Conservation (phyloP, 2,113 vertebrate species). For the Fregetta grallaria region DNA sequence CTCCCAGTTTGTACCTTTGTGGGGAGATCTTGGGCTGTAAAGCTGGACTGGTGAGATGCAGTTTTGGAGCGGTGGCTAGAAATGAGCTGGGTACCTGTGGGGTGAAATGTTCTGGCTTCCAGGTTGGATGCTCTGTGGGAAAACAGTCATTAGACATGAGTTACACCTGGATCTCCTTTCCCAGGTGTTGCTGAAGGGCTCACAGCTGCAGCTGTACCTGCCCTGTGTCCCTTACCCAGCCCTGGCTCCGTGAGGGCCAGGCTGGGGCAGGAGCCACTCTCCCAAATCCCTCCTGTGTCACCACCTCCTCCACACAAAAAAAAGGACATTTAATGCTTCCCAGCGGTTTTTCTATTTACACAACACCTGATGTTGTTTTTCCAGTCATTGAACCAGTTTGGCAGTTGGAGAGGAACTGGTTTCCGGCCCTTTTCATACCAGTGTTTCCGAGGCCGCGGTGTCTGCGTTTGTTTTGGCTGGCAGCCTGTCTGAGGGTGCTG, state of each 20-base stretch:
- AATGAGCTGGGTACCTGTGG: not conserved
- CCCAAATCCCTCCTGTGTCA: not conserved
- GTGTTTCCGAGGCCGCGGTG: accelerated
- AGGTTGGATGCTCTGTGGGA: too few species aligned
- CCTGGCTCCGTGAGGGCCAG: accelerated
- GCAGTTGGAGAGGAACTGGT: not conserved
- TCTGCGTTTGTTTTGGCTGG: not conserved
- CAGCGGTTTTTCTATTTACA: not conserved
- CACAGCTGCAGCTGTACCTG: not conserved
- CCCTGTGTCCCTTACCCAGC: not conserved
- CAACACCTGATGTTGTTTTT: not conserved
- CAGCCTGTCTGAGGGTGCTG: accelerated
- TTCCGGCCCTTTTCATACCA: not conserved
- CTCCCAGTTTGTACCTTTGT: not conserved
- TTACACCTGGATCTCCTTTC: accelerated
- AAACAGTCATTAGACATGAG: accelerated
- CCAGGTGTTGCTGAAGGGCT: not conserved
- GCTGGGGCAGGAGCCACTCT: not conserved
- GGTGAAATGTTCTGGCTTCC: not conserved
- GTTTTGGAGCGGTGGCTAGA: not conserved
- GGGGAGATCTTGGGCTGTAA: not conserved
- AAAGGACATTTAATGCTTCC: not conserved
- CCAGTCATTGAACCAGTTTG: not conserved
- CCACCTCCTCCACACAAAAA: accelerated
- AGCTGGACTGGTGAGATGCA: accelerated